Base-by-base conservation (phyloP, 1,140 invertebrate genomes). In the Magallana ariakensis region DNA sequence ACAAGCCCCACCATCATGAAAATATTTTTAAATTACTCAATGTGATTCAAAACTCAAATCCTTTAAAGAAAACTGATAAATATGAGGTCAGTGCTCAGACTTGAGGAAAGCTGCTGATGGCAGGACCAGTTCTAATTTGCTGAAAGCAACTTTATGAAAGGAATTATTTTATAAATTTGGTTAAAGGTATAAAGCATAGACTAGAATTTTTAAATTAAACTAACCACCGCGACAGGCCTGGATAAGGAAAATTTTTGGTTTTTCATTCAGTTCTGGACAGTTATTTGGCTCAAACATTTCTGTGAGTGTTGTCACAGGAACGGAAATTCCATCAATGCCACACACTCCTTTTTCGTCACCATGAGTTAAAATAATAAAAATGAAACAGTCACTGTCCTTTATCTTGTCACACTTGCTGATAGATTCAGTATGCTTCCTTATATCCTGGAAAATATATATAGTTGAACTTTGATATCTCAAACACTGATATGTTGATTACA, bases 161-260 rank as follows among this genome's bases (percentile, higher is more conserved):
- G 33, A 46, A 46, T 46, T 46, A 46, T 46, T 46, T 46, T 46
- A 46, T 46, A 2, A 46, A 46, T 46, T 46, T 46, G 33, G 33
- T 46, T 46, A 46, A 46, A 46, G 33, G 33, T 46, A 46, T 46
- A 5, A 46, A 46, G 33, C 33, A 46, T 46, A 46, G 33, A 46
- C 33, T 46, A 46, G 33, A 46, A 46, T 46, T 46, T 46, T 46
- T 46, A 4, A 46, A 46, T 1, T 5, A 46, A 5, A 80, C 19
- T 87, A 22, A 87, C 85, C 80, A 19, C 80, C 81, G 57, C 87
- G 58, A 53, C 87, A 88, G 5, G 87, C 75, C 53, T 88, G 87
- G 19, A 88, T 62, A 56, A 88, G 75, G 22, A 88, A 70, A n/a
- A 88, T 46, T 75, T 84, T 88, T 57, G 87, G 87, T 60, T 88